phyloP scores from a whole-genome alignment of 2,888 invertebrate species.

The Leucoma salicis region DNA sequence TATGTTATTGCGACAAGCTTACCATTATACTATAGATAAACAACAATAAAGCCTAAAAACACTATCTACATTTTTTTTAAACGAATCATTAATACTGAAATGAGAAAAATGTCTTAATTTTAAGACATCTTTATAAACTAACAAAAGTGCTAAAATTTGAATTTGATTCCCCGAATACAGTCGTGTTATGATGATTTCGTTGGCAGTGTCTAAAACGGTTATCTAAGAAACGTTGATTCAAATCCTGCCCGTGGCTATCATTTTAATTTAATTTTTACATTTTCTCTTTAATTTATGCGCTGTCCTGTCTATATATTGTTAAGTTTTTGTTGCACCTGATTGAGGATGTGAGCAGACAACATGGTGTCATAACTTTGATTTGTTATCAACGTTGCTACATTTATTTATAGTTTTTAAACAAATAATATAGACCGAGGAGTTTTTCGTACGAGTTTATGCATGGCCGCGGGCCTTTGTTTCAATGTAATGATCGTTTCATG shows the following conservation, averaged over 20 bases:
- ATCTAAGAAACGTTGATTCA: too few relatives aligned
- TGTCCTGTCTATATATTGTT: conserved; percentile 17
- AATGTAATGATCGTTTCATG: neutral
- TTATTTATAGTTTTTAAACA: conserved; percentile 54
- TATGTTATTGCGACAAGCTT: too few relatives aligned
- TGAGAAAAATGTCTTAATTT: too few relatives aligned
- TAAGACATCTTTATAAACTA: too few relatives aligned
- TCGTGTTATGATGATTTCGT: too few relatives aligned
- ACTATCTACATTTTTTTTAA: too few relatives aligned
- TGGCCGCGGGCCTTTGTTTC: conserved; percentile 21
- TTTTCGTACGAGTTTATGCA: conserved; percentile 27
- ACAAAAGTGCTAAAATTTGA: too few relatives aligned
- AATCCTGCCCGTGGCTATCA: neutral
- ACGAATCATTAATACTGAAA: too few relatives aligned
- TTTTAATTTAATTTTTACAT: neutral
- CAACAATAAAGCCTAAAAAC: too few relatives aligned
- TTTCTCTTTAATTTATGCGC: neutral
- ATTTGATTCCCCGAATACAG: too few relatives aligned
- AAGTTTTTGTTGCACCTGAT: conserved; percentile 16
- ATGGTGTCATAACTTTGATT: conserved; percentile 66
- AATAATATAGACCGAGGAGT: conserved; percentile 37
- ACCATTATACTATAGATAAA: too few relatives aligned
- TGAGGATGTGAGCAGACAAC: conserved; percentile 57
- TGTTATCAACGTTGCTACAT: conserved; percentile 60
- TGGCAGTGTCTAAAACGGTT: too few relatives aligned